These are phyloP conservation scores for Lithobates pipiens DNA, from an alignment of 2,797 vertebrate species.

Conservation along the genomic window DNA sequence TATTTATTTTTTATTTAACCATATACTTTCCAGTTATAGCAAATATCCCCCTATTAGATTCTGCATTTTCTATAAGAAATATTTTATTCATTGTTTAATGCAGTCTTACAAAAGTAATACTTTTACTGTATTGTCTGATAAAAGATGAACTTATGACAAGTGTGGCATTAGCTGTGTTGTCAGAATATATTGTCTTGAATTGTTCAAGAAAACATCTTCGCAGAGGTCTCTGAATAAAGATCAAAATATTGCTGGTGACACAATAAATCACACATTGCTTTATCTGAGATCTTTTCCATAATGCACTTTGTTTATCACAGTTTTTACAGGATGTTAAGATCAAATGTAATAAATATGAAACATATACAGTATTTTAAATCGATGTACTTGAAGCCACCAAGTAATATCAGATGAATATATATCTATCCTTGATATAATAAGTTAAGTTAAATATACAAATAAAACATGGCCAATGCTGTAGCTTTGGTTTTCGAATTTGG, in stretches of 20 bases:
- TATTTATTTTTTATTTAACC: no score
- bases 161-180: not conserved
- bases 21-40: no score
- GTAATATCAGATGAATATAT: not conserved
- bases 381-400: not conserved
- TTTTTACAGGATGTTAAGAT: no score
- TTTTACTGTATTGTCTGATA: not conserved
- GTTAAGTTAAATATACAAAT: not conserved
- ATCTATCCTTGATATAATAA: not conserved
- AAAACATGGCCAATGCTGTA: not conserved
- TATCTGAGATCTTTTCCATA: not conserved
- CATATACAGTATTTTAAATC: not conserved
- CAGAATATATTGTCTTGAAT: not conserved
- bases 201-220: not conserved
- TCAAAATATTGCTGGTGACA: conserved; percentile 10
- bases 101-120: not conserved
- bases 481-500: not conserved
- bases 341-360: not conserved
- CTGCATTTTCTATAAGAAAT: not conserved
- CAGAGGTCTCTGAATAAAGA: not conserved
- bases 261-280: conserved; percentile 8
- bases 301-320: not conserved
- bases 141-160: not conserved
- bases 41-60: no score
- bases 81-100: not conserved